Conservation (phyloP, 2,797 vertebrate species). For the Micrastur ruficollis region DNA sequence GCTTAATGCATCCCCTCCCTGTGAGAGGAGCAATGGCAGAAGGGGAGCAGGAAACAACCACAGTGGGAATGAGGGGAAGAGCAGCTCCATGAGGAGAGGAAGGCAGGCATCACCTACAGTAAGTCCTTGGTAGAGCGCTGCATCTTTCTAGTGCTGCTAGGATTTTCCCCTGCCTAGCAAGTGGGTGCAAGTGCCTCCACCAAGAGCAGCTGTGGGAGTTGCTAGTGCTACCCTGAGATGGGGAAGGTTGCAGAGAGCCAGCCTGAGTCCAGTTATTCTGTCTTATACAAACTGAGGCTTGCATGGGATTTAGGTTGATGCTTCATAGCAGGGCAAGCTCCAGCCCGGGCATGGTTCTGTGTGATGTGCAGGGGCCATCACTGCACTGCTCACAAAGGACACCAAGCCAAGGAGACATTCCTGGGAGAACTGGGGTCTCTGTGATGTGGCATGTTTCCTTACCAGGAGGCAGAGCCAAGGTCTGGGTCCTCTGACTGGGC, state of each 20-base stretch:
- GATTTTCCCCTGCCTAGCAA: background rate
- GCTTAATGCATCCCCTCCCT: background rate
- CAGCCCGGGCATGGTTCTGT: background rate
- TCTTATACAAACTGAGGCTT: background rate
- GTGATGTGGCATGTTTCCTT: background rate
- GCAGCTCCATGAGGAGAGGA: background rate
- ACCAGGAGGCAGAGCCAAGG: background rate
- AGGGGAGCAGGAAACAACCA: background rate
- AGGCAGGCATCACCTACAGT: background rate
- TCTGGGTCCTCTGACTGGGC: background rate
- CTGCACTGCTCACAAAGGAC: rapidly evolving
- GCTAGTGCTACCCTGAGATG: background rate
- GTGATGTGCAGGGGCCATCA: rapidly evolving
- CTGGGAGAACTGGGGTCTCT: background rate
- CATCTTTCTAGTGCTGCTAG: background rate
- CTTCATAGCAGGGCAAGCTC: background rate
- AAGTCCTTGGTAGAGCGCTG: background rate
- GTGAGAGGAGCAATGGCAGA: background rate
- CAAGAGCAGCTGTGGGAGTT: background rate
- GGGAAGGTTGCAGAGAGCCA: background rate
- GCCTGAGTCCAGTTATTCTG: background rate
- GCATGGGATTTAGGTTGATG: background rate
- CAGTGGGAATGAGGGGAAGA: background rate
- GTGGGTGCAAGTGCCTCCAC: background rate
- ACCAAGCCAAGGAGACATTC: background rate